These are phyloP conservation scores for Entomobrya proxima DNA, from an alignment of 2,888 invertebrate genomes.

Conservation along the genomic window DNA sequence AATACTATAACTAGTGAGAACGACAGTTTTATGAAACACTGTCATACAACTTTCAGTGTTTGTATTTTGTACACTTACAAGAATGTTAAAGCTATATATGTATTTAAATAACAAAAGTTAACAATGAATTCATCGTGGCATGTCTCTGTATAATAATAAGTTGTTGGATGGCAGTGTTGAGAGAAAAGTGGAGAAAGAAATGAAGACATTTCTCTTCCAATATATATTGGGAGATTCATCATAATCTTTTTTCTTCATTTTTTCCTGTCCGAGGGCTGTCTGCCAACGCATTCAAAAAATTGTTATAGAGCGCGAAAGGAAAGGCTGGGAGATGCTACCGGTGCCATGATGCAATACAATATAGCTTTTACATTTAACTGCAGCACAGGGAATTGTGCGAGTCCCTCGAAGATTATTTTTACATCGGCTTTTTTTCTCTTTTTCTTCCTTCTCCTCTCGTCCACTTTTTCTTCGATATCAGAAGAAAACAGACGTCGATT, in stretches of 20 bases:
- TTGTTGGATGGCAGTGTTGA: not conserved
- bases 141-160: not conserved
- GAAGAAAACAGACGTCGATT: conserved; percentile 63
- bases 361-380: conserved; percentile 73
- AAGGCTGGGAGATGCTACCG: conserved; percentile 22
- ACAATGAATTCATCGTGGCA: not conserved
- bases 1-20: not conserved
- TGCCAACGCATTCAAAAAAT: conserved; percentile 65
- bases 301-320: conserved; percentile 42
- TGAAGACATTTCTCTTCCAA: conserved; percentile 54
- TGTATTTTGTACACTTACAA: too few species aligned
- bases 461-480: conserved; percentile 64
- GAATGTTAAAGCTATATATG: too few species aligned
- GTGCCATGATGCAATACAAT: conserved; percentile 51
- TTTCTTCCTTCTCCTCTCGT: conserved; percentile 44
- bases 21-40: not conserved
- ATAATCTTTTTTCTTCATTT: conserved; percentile 63
- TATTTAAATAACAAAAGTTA: conserved; percentile 12
- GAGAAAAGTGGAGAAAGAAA: conserved; percentile 23
- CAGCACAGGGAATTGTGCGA: conserved; percentile 74
- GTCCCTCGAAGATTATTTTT: conserved; percentile 76
- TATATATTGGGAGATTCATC: conserved; percentile 60
- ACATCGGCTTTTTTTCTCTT: conserved; percentile 70
- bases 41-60: too few species aligned
- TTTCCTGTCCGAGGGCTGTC: conserved; percentile 59